These are phyloP conservation scores for Drosophila rellima DNA, from an alignment of 2,888 invertebrate species.

Conservation along the genomic window DNA sequence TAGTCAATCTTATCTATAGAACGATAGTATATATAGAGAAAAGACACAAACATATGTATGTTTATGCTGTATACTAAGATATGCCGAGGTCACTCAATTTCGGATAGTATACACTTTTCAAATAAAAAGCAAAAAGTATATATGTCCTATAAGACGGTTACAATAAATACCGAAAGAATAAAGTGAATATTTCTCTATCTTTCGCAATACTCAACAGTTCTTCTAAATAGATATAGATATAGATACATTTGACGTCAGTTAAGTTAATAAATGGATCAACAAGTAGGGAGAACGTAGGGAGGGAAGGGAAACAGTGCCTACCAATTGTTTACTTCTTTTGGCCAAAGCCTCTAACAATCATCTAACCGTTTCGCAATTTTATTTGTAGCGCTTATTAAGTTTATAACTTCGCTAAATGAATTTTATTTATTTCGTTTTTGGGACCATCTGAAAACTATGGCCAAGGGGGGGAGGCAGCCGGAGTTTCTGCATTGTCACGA, in stretches of 20 bases:
- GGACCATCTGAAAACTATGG: slow-evolving; percentile 11
- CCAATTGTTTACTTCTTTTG: slow-evolving; percentile 31
- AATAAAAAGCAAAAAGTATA: too few relatives aligned
- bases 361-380: slow-evolving; percentile 37
- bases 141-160: too few relatives aligned
- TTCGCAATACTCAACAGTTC: neutral
- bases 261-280: slow-evolving; percentile 6
- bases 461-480: neutral
- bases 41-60: neutral
- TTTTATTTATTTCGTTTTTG: slow-evolving; percentile 57
- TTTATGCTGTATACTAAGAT: neutral
- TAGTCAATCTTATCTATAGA: slow-evolving; percentile 8
- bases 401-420: slow-evolving; percentile 63
- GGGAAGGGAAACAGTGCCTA: slow-evolving; percentile 10
- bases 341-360: slow-evolving; percentile 5
- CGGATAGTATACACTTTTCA: neutral
- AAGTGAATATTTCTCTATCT: slow-evolving; percentile 3
- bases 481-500: slow-evolving; percentile 57
- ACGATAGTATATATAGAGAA: neutral
- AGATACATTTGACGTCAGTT: neutral
- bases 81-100: neutral
- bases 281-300: neutral
- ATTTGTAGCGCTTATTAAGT: slow-evolving; percentile 56
- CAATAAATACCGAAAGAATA: neutral
- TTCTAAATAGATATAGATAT: neutral